phyloP scores from a whole-genome alignment of 2,888 invertebrate genomes.

The Aphelenchoides bicaudatus region DNA sequence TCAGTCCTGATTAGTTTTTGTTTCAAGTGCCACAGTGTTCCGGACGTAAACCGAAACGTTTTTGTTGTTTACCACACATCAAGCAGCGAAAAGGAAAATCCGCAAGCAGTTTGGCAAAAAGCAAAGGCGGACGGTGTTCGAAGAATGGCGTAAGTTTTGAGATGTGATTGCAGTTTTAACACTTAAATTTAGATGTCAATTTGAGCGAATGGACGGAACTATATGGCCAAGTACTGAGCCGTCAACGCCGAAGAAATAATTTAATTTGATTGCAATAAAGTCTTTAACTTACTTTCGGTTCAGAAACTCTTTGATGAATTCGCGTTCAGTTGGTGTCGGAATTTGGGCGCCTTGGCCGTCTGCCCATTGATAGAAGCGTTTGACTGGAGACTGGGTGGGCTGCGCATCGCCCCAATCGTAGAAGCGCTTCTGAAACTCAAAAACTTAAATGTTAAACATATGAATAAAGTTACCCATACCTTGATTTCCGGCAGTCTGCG shows the following conservation, averaged over 20 bases:
- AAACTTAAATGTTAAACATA: no score
- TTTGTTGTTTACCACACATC: constrained; percentile 33
- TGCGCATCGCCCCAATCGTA: constrained; percentile 3
- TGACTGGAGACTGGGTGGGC: not conserved
- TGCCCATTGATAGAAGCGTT: constrained; percentile 7
- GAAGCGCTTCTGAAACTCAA: no score
- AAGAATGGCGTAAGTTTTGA: not conserved
- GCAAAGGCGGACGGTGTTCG: constrained; percentile 6
- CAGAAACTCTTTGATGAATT: no score
- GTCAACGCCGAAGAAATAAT: not conserved
- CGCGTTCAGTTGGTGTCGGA: not conserved
- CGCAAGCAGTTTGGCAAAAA: not conserved
- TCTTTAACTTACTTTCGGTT: no score
- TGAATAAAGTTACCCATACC: no score
- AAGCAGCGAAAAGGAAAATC: constrained; percentile 4
- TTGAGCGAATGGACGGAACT: no score
- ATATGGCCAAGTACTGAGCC: not conserved
- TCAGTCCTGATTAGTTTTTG: constrained; percentile 25
- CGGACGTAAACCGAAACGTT: constrained; percentile 26
- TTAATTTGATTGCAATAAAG: not conserved
- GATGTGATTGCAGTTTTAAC: not conserved
- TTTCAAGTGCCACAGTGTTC: constrained; percentile 24
- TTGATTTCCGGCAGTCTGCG: not conserved
- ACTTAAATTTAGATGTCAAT: no score
- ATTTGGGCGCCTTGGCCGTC: not conserved